Percentiles rank a stretch among this genome's conserved stretches.
Evolutionary conservation across 2,888 invertebrate species (phyloP).

Genomic region (Stenichneumon culpator): DNA sequence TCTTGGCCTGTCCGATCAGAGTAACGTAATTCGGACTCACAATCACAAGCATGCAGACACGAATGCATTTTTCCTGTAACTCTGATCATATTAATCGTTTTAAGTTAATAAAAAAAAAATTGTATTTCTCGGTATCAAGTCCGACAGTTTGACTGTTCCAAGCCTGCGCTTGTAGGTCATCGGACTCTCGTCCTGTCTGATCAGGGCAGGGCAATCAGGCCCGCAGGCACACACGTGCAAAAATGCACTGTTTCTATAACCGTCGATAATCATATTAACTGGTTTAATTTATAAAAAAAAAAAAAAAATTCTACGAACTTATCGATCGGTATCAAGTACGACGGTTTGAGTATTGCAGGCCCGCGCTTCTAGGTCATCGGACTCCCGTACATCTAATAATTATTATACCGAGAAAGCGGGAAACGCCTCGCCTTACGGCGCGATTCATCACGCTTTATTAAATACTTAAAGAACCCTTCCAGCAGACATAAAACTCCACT

Average conservation of each 20-base stretch:
- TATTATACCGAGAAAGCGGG: slow-evolving; percentile 27
- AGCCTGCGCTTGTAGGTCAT: slow-evolving; percentile 47
- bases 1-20: not conserved
- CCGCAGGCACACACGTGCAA: too few relatives aligned
- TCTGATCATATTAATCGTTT: not conserved
- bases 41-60: too few relatives aligned
- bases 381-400: slow-evolving; percentile 24
- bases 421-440: slow-evolving; percentile 25
- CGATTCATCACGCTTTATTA: slow-evolving; percentile 40
- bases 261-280: not conserved
- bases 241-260: too few relatives aligned
- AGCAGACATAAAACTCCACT: slow-evolving; percentile 2
- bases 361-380: slow-evolving; percentile 45
- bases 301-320: not conserved
- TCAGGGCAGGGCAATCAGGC: too few relatives aligned
- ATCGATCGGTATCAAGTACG: slow-evolving; percentile 40
- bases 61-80: too few relatives aligned
- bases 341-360: slow-evolving; percentile 35
- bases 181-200: slow-evolving; percentile 1
- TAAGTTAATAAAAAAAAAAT: not conserved
- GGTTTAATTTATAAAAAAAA: not conserved
- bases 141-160: slow-evolving; percentile 26
- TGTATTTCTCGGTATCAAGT: slow-evolving; percentile 22
- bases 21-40: too few relatives aligned
- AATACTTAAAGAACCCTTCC: slow-evolving; percentile 36